Percentiles rank a stretch among this genome's conserved stretches.
These are phyloP conservation scores for Anthopleura xanthogrammica DNA, from an alignment of 92 coral and sea anemone genomes.

Conservation along the genomic window DNA sequence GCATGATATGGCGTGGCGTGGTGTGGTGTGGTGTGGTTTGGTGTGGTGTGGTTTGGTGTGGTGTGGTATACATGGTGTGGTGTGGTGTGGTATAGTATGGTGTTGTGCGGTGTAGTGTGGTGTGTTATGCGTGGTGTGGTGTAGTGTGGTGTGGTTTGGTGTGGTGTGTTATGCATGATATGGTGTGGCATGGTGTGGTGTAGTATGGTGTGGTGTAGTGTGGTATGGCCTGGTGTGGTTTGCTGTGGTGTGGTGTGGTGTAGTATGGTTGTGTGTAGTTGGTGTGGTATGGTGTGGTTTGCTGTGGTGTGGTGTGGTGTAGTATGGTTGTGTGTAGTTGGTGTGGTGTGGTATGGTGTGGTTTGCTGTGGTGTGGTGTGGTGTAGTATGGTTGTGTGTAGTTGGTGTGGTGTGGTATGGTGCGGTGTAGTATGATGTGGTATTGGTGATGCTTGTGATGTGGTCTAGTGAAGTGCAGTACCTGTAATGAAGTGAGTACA, in stretches of 20 bases:
- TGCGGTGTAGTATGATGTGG: background rate
- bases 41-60: background rate
- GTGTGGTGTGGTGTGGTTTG: background rate
- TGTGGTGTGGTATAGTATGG: too few relatives aligned
- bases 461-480: background rate
- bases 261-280: background rate
- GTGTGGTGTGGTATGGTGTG: background rate
- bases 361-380: background rate
- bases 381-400: background rate
- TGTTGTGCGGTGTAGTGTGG: too few relatives aligned
- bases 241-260: background rate
- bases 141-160: too few relatives aligned
- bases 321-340: background rate
- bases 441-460: background rate
- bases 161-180: too few relatives aligned
- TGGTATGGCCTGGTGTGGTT: background rate
- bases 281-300: background rate
- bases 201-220: background rate
- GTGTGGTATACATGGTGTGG: background rate
- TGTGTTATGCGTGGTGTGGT: too few relatives aligned
- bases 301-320: too few relatives aligned
- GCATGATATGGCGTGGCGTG: background rate
- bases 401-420: background rate
- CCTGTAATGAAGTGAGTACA: background rate
- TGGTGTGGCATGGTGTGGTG: background rate